Base-by-base conservation (phyloP, 1,140 invertebrate genomes). In the Pseudomyrmex sp. region DNA sequence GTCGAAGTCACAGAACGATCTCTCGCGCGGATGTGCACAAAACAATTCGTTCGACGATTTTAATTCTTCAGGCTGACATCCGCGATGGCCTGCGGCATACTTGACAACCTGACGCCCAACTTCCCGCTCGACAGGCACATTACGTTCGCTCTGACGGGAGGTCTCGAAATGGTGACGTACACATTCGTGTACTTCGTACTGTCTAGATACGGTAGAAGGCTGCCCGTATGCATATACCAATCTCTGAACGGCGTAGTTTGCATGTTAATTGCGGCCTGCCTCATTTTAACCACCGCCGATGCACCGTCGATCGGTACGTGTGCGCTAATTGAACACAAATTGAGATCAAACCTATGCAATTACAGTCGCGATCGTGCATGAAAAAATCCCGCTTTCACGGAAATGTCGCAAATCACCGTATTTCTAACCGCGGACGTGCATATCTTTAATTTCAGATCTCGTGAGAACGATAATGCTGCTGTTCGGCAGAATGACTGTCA, bases 81-180 rank as follows among this genome's bases (percentile, higher is more conserved):
- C 13, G 90, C 93, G 8, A 75, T 92, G n/a, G 88, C 87, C 8
- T 91, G 90, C 68, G 89, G 89, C 63, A 85, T 90, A 9, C 82
- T 93, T 23, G 85, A 86, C 20, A 88, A 85, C 63, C 70, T 91
- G 5, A 70, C 90, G 0, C 91, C 93, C 5, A 88, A 79, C 66
- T 75, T 94, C 23, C 85, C 82, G 7, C n/a, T 86, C n/a, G 90
- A 95, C 48, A 88, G 91, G 10, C 93, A 94, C 70, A 54, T 93
- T 1, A 92, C 90, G 58, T 93, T 94, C 58, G 89, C 91, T 0
- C 77, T 94, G 7, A 90, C 92, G 35, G 92, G 89, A 13, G 84
- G 68, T 1, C 76, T 93, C 35, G 94, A 94, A 75, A 73, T 94
- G 10, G 83, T 82, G 5, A 86, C 91, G 20, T 92, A 92, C 58